A percentile compares a stretch with the other conserved stretches of the same genome.
phyloP scores from a whole-genome alignment of 1,140 invertebrate species.

The Choristoneura fumiferana region DNA sequence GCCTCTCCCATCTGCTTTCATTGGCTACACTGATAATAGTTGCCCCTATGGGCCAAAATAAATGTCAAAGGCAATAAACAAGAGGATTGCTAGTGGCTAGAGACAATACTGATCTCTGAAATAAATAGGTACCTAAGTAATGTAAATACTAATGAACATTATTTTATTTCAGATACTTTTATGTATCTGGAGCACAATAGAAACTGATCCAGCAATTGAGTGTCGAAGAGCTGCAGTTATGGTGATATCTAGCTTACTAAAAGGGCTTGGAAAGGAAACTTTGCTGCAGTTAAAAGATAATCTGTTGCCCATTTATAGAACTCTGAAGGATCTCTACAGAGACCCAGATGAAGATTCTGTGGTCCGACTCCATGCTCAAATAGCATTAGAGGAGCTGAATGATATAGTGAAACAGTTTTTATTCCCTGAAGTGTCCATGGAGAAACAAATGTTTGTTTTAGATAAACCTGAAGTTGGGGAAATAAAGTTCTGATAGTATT shows the following conservation, averaged over 20 bases:
- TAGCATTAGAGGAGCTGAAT: constrained; percentile 88
- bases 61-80: no score
- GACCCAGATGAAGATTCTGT: constrained; percentile 83
- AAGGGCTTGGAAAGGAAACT: constrained; percentile 85
- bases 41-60: no score
- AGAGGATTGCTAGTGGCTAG: no score
- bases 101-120: no score
- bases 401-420: constrained; percentile 83
- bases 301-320: constrained; percentile 84
- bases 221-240: constrained; percentile 89
- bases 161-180: constrained; percentile 81
- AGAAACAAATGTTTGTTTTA: constrained; percentile 81
- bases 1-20: no score
- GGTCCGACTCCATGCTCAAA: constrained; percentile 84
- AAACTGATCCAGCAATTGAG: constrained; percentile 84
- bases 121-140: no score
- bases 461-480: constrained; percentile 43
- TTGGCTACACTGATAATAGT: no score
- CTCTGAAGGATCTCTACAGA: constrained; percentile 82
- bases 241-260: constrained; percentile 84
- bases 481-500: constrained; percentile 46
- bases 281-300: constrained; percentile 82
- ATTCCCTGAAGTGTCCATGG: constrained; percentile 75
- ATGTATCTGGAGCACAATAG: constrained; percentile 83
- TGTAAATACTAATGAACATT: no score